Base-by-base conservation (phyloP, 2,113 vertebrate species). In the Meriones unguiculatus region DNA sequence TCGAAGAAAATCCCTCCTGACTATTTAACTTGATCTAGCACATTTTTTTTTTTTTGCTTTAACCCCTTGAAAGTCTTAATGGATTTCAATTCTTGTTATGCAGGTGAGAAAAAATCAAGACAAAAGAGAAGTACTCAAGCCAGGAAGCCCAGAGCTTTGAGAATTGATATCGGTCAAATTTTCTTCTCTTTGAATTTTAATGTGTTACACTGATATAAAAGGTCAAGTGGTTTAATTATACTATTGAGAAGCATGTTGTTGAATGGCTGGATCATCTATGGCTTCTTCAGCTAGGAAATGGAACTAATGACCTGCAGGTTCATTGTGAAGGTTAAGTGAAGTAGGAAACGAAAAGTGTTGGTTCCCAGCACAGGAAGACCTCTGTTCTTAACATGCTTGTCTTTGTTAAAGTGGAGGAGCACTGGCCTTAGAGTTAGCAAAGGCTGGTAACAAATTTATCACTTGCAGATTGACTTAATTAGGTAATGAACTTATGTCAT, bases 181-280 rank as follows among this genome's bases (percentile, higher is more conserved):
- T n/a, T 73, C 32, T 75, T 62, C 50, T 91, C 78, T 87, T 93
- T 85, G 85, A 95, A 93, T 80, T 80, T 35, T 35, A 91, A 32
- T 24, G 50, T 52, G 15, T 50, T 64, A 20, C 82, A 35, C 7
- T 75, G 18, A 72, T 50, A 92, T 13, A 70, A 32, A 86, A 46
- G 70, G 28, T 64, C 11, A 89, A 90, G 22, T 52, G 46, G 2
- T 90, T 91, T 87, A 86, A 73, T 95, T 88, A 52, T 4, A 13
- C 9, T 72, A 52, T 87, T 24, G 13, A 78, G 35, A 67, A 32
- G 6, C 18, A 50, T n/a, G 22, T 41, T 91, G 57, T 95, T n/a
- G 52, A n/a, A 38, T 76, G 75, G 10, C 14, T 54, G 17, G 15
- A 10, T 94, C 7, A 15, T 93, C 35, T 65, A 57, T 32, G 24